These are phyloP conservation scores for Solenopsis invicta DNA, from an alignment of 1,140 invertebrate genomes.

Conservation along the genomic window DNA sequence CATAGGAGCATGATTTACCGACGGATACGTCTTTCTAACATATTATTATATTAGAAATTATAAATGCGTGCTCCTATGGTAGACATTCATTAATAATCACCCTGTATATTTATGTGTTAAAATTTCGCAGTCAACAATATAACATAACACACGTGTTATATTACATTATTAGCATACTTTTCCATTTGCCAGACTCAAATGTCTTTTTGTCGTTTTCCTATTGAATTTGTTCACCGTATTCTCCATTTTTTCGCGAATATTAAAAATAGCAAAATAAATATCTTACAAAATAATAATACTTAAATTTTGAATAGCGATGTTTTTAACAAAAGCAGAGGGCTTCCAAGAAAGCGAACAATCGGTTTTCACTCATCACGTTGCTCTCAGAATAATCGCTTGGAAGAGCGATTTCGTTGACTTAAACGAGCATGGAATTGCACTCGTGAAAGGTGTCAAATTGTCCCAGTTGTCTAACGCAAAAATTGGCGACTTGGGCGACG, in stretches of 20 bases:
- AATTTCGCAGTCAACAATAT: too few relatives aligned
- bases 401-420: slow-evolving; percentile 28
- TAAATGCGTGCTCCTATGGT: too few relatives aligned
- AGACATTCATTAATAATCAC: too few relatives aligned
- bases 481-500: slow-evolving; percentile 1
- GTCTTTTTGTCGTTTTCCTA: neutral
- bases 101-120: too few relatives aligned
- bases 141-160: too few relatives aligned
- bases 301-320: neutral
- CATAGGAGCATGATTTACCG: too few relatives aligned
- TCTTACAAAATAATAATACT: neutral
- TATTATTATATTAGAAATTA: too few relatives aligned
- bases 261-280: neutral
- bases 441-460: slow-evolving; percentile 55
- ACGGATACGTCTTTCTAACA: too few relatives aligned
- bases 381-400: neutral
- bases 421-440: slow-evolving; percentile 17
- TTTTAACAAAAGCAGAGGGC: neutral
- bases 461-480: slow-evolving; percentile 3
- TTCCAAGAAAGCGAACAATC: neutral
- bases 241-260: neutral
- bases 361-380: slow-evolving; percentile 12
- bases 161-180: neutral
- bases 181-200: neutral
- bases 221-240: neutral